Evolutionary conservation across 2,888 invertebrate species (phyloP).

Genomic region (Rhyacophila evoluta): DNA sequence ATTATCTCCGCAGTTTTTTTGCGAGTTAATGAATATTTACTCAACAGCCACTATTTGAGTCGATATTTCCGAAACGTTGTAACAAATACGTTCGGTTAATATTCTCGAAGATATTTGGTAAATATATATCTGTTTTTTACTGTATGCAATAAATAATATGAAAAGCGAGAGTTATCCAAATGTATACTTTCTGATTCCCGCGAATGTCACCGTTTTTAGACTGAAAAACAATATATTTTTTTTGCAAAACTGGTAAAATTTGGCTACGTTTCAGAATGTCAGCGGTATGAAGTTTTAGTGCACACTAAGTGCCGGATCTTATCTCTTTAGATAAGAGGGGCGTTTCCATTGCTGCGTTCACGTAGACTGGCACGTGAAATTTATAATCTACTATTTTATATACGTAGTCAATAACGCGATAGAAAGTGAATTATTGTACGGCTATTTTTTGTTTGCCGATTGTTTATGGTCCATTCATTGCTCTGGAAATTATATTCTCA

Average conservation of each 20-base stretch:
- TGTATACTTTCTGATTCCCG: no score
- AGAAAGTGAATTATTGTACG: neutral
- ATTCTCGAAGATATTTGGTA: no score
- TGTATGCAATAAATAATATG: no score
- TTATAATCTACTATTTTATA: neutral
- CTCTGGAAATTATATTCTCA: no score
- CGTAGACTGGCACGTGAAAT: neutral
- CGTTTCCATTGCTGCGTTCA: neutral
- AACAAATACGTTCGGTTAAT: no score
- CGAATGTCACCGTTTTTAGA: no score
- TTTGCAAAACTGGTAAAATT: conserved; percentile 1
- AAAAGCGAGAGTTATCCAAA: no score
- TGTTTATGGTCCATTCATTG: conserved; percentile 1
- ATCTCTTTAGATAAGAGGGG: neutral
- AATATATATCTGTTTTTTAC: no score
- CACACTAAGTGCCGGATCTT: neutral
- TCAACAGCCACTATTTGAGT: no score
- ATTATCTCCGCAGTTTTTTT: no score
- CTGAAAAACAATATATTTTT: neutral
- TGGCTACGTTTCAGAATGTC: neutral
- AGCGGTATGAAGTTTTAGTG: neutral
- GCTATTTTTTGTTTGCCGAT: neutral
- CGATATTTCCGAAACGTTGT: no score
- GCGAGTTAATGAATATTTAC: no score
- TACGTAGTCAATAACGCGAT: neutral